Base-by-base conservation (phyloP, 2,888 invertebrate genomes). In the Apotomis turbidana region DNA sequence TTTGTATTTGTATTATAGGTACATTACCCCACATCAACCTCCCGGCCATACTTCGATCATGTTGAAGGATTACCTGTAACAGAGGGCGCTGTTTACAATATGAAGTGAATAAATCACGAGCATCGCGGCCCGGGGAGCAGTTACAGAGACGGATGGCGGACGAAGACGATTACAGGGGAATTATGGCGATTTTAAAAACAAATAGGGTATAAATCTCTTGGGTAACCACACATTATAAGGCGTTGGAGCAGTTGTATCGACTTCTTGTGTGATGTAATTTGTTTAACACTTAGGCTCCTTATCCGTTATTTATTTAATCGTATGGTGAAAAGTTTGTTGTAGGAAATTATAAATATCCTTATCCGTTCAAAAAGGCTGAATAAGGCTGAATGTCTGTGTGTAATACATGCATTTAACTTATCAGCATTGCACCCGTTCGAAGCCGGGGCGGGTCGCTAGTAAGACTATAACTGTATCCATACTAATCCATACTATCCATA, bases 121-220 rank as follows among this genome's bases (percentile, higher is more conserved):
- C 55, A 62, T 49, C 36, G 66, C 58, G 49, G 66, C 66, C 49
- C 13, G 10, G 71, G 71, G 71, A 67, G 57, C 27, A 67, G 71
- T 71, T 68, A 71, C 27, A 10, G 57, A 68, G 71, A 71, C 13
- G 41, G 38, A 71, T 71, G 59, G 51, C 8, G 10, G 55, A 15
- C 46, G 15, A 12, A 15, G 44, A 59, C 59, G 71, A 68, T 68
- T 67, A 61, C 41, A n/a, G 46, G 44, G 44, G 46, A 46, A 57
- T 66, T 66, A 66, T 46, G 55, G 66, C 66, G 12, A 46, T 57
- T 64, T 64, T 46, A 66, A 63, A 66, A 57, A 64, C 55, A 66
- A 58, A 66, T 54, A 27, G 54, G 46, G 46, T n/a, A 66, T 66
- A 66, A 46, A 66, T 66, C 55, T 27, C 6, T 36, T 38, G 27